A percentile compares a stretch with the other conserved stretches of the same genome.
Evolutionary conservation across 2,113 vertebrate species (phyloP).

Genomic region (Colius striatus): DNA sequence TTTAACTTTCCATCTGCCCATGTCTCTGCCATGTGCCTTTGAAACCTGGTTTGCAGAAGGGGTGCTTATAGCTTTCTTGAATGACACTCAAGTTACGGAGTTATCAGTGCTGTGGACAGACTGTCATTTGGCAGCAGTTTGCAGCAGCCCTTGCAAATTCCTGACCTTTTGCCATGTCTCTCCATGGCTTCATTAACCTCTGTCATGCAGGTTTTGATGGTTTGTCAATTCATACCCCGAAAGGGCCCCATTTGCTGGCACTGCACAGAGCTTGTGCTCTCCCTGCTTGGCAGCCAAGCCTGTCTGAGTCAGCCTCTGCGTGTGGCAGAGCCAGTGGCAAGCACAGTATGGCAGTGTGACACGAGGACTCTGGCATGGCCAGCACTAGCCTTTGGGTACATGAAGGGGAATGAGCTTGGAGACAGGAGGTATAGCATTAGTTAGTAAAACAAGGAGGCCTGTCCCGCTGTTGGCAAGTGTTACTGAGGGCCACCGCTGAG

Average conservation of each 20-base stretch:
- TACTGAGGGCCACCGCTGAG: neutral
- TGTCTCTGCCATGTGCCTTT: neutral
- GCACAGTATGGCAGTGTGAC: neutral
- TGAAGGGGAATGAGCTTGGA: neutral
- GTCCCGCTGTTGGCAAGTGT: neutral
- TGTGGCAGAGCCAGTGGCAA: neutral
- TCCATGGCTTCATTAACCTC: constrained; percentile 49
- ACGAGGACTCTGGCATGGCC: neutral
- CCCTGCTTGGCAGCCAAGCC: neutral
- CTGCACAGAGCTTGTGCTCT: neutral
- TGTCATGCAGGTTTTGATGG: constrained; percentile 22
- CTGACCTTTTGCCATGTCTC: neutral
- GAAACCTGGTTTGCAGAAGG: neutral
- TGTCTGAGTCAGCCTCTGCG: neutral
- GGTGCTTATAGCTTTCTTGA: neutral
- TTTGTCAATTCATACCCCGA: neutral
- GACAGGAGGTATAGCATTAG: neutral
- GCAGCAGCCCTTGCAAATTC: neutral
- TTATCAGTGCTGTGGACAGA: neutral
- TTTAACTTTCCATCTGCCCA: neutral
- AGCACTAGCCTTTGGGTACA: neutral
- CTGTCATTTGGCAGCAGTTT: constrained; percentile 1
- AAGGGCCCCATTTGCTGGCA: neutral
- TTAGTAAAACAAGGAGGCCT: neutral
- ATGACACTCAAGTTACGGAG: neutral